phyloP scores from a whole-genome alignment of 2,797 vertebrate species.

The Coilia nasus region DNA sequence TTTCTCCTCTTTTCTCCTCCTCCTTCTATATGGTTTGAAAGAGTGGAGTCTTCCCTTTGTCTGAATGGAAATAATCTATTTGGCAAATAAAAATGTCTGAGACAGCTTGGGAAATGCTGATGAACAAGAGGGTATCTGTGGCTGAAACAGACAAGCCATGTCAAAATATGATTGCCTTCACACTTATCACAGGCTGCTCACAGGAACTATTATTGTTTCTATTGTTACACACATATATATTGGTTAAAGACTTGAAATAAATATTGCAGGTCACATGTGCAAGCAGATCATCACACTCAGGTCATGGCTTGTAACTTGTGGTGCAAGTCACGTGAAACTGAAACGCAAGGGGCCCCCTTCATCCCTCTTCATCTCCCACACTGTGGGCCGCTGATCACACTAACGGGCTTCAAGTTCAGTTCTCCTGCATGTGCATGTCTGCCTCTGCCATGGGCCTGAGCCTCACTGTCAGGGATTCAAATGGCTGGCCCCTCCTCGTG shows the following conservation, averaged over 20 bases:
- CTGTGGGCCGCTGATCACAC: not conserved
- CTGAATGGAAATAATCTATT: not conserved
- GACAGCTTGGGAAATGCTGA: not conserved
- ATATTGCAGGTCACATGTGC: not conserved
- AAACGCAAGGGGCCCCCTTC: not conserved
- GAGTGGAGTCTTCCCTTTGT: not conserved
- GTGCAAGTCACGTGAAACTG: not conserved
- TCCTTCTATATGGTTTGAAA: not conserved
- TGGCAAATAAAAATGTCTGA: not conserved
- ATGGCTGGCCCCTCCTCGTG: not conserved
- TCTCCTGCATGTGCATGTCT: not conserved
- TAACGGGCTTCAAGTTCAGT: not conserved
- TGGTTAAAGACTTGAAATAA: not conserved
- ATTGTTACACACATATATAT: too few relatives aligned
- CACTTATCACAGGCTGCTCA: too few relatives aligned
- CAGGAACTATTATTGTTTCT: too few relatives aligned
- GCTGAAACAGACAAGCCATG: not conserved
- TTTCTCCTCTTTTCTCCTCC: too few relatives aligned
- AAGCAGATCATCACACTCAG: not conserved
- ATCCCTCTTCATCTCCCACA: not conserved
- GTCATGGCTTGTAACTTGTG: conserved; percentile 20
- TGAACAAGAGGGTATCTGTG: not conserved
- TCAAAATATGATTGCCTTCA: too few relatives aligned
- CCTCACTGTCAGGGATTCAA: not conserved
- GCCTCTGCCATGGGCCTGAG: not conserved